phyloP scores from a whole-genome alignment of 2,797 vertebrate species.

The Erethizon dorsatum region DNA sequence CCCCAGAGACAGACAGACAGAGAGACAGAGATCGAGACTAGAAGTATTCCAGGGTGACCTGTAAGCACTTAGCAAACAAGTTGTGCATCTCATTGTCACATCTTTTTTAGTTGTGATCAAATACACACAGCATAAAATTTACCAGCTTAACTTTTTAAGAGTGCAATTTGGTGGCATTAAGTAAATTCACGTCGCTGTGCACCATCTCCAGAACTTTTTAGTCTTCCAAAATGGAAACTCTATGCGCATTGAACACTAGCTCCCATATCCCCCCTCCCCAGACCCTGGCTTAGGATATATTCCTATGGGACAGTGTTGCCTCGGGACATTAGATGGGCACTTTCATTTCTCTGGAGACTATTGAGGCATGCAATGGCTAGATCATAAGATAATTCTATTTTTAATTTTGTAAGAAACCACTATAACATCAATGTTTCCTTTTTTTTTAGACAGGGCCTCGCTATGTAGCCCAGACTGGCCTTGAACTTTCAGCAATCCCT shows the following conservation, averaged over 20 bases:
- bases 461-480: not conserved
- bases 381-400: not conserved
- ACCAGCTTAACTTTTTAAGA: not conserved
- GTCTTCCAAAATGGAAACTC: not conserved
- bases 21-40: not conserved
- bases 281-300: not conserved
- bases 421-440: not conserved
- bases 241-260: not conserved
- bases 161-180: fast-evolving
- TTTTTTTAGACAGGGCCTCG: not conserved
- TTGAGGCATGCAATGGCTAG: not conserved
- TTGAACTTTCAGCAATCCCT: not conserved
- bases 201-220: not conserved
- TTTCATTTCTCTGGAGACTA: not conserved
- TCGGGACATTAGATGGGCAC: not conserved
- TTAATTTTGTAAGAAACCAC: not conserved
- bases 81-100: not conserved
- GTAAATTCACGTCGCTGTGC: not conserved
- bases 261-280: not conserved
- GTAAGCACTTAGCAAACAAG: not conserved
- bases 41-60: not conserved
- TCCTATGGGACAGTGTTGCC: not conserved
- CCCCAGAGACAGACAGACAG: not conserved
- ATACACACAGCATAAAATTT: not conserved
- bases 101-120: not conserved